Base-by-base conservation (phyloP, 2,888 invertebrate species). In the Macaria notata region DNA sequence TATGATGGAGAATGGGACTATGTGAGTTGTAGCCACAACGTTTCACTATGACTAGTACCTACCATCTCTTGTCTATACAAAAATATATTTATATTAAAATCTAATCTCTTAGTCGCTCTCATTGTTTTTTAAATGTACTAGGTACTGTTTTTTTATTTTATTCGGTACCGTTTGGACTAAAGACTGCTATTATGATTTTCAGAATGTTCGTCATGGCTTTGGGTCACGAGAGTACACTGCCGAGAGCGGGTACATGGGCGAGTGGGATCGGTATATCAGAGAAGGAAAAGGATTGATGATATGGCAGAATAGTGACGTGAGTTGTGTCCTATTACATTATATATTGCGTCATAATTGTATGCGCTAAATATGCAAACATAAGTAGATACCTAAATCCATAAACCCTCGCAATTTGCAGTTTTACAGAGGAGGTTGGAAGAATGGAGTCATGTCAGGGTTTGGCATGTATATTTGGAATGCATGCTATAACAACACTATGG, bases 251-350 rank as follows among this genome's bases (percentile, higher is more conserved):
- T 94, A 94, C 68, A 83, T 88, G 70, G 94, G 94, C 9, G 75
- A 90, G 54, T 94, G 93, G 93, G 77, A 86, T 42, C 71, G 81
- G 50, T 89, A 91, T 52, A 66, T 83, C 19, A 86, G 92, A 63
- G 83, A 93, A 70, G 94, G 94, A n/a, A 79, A 83, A 59, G 94
- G 94, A 39, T 77, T 91, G 30, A 93, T 94, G 92, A 84, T 92
- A 65, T 94, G 93, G 93, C 83, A 90, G 0, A 94, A 94, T 75
- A 90, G 92, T 54, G 93, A 94, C 70, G 93, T 93, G 75, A 86
- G 85, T 76, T 46, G 6, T 39, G 43, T n/a, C 4, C 8, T n/a
- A n/a, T n/a, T n/a, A n/a, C n/a, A n/a, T n/a, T n/a, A n/a, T n/a
- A 54, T 29, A 41, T n/a, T n/a, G n/a, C 19, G 2, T 19, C 19